phyloP scores from a whole-genome alignment of 1,140 invertebrate species.

The Ostrea denselamellosa region DNA sequence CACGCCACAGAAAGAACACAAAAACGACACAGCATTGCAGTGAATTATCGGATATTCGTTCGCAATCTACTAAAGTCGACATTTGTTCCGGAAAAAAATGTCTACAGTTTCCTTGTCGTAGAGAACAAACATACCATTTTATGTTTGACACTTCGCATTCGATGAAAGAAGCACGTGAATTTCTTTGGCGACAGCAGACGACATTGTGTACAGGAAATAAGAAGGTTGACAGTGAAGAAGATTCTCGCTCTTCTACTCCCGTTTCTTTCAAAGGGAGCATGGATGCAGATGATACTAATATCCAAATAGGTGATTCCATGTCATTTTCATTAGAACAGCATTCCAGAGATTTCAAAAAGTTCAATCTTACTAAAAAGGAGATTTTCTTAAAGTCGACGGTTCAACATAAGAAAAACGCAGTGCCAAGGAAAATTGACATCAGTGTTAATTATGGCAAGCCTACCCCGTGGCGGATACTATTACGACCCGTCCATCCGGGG shows the following conservation, averaged over 20 bases:
- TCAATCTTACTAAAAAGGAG: conserved; percentile 11
- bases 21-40: not conserved
- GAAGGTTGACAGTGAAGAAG: not conserved
- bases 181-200: conserved; percentile 12
- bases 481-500: not conserved
- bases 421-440: conserved; percentile 1
- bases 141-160: conserved; percentile 25
- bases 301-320: not conserved
- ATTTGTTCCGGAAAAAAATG: conserved; percentile 23
- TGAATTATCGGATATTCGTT: not conserved
- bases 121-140: conserved; percentile 4
- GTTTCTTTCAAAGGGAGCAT: not conserved
- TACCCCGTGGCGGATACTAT: not conserved
- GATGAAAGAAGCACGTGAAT: conserved; percentile 22
- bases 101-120: not conserved
- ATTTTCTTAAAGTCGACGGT: not conserved
- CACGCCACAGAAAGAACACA: too few species aligned
- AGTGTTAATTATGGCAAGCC: conserved; percentile 11
- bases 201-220: not conserved
- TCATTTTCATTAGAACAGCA: not conserved
- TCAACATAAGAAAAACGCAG: not conserved
- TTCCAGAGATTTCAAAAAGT: not conserved
- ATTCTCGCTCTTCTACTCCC: not conserved
- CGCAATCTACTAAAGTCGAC: not conserved
- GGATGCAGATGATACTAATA: not conserved